phyloP scores from a whole-genome alignment of 2,113 vertebrate species.

The Scalopus aquaticus region DNA sequence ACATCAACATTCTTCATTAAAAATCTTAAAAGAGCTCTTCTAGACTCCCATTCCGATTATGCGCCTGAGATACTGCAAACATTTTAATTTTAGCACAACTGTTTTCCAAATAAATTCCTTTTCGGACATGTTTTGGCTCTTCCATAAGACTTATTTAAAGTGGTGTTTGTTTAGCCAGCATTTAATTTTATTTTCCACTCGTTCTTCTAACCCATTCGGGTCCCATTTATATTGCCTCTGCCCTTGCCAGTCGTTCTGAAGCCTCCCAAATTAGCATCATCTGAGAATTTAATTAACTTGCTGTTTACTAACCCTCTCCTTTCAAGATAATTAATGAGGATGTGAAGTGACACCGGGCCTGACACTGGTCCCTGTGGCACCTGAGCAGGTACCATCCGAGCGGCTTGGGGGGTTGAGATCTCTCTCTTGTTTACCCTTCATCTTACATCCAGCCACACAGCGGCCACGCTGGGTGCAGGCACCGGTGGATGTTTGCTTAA shows the following conservation, averaged over 20 bases:
- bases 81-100: background rate
- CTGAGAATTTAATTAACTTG: conserved; percentile 78
- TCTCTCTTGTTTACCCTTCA: background rate
- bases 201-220: conserved; percentile 49
- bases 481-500: background rate
- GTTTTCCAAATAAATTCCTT: background rate
- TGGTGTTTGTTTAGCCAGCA: conserved; percentile 40
- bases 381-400: background rate
- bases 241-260: conserved; percentile 73
- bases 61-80: background rate
- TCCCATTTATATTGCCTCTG: conserved; percentile 69
- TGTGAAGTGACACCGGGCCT: conserved; percentile 68
- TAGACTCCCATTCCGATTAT: background rate
- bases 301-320: conserved; percentile 75
- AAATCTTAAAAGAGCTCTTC: background rate
- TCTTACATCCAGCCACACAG: accelerated
- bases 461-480: background rate
- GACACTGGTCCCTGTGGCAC: conserved; percentile 56
- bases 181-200: conserved; percentile 72
- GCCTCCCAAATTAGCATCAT: conserved; percentile 79
- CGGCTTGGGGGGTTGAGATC: background rate
- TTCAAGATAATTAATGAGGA: conserved; percentile 79
- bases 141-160: conserved; percentile 17
- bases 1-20: background rate
- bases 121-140: background rate